phyloP scores from a whole-genome alignment of 2,888 invertebrate genomes.

The Pammene fasciana region DNA sequence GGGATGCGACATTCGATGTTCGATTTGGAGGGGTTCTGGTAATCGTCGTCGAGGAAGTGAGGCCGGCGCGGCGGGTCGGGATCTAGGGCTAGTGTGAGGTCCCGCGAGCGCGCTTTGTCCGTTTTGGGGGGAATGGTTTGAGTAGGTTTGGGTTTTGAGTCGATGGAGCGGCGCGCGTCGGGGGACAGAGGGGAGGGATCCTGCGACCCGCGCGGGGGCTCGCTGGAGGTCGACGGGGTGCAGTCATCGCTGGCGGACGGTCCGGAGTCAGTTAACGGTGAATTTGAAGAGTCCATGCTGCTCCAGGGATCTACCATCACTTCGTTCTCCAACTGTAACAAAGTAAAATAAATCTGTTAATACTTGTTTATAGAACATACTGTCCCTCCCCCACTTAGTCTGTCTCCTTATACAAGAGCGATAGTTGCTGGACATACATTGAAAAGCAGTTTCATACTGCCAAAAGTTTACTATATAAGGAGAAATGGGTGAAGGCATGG shows the following conservation, averaged over 20 bases:
- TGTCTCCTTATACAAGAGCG: not conserved
- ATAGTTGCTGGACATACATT: not conserved
- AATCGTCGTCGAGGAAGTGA: constrained; percentile 86
- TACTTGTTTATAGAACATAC: not conserved
- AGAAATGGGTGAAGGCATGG: constrained; percentile 59
- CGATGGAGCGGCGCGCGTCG: constrained; percentile 67
- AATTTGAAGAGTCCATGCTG: constrained; percentile 82
- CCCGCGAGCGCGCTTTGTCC: constrained; percentile 75
- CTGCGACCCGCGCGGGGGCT: constrained; percentile 61
- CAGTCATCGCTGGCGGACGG: constrained; percentile 81
- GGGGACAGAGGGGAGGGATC: constrained; percentile 62
- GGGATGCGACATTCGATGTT: constrained; percentile 80
- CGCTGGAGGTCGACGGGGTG: constrained; percentile 77
- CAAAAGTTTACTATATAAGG: constrained; percentile 47
- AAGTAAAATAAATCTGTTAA: constrained; percentile 44
- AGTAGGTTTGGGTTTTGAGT: constrained; percentile 62
- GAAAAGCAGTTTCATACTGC: constrained; percentile 28
- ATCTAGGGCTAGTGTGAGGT: constrained; percentile 71
- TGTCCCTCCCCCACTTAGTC: not conserved
- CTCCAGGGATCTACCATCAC: constrained; percentile 83
- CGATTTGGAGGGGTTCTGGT: constrained; percentile 81
- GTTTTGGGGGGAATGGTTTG: constrained; percentile 59
- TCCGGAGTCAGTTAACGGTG: constrained; percentile 80
- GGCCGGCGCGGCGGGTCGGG: constrained; percentile 75
- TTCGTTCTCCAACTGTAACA: constrained; percentile 84